Conservation (phyloP, 2,888 invertebrate genomes). For the Bedellia somnulentella region DNA sequence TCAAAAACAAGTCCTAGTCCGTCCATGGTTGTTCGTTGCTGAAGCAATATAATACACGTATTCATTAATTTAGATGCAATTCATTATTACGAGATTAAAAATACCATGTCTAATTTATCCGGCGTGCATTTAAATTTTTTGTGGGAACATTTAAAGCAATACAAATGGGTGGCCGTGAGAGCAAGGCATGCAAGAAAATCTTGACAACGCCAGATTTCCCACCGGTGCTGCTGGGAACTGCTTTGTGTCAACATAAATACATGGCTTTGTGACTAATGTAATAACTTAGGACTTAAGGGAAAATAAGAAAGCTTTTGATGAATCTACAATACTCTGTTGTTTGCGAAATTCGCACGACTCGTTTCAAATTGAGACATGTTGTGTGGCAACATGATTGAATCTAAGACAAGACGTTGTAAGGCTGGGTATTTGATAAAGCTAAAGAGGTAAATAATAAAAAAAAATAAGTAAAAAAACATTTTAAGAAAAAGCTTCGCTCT, state of each 20-base stretch:
- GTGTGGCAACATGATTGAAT: too few species aligned
- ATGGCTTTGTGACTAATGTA: conserved; percentile 39
- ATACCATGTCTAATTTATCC: conserved; percentile 40
- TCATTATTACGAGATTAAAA: too few species aligned
- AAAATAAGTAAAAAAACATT: too few species aligned
- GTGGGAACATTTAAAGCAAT: conserved; percentile 42
- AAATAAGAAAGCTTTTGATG: conserved; percentile 33
- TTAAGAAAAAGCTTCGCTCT: too few species aligned
- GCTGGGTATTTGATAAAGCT: too few species aligned
- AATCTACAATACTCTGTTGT: conserved; percentile 3
- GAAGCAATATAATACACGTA: too few species aligned
- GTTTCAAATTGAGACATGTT: too few species aligned
- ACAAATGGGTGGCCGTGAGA: conserved; percentile 32
- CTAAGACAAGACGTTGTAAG: too few species aligned
- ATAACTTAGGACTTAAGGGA: conserved; percentile 33
- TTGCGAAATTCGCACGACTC: background rate
- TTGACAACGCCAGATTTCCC: conserved; percentile 27
- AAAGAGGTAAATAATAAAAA: too few species aligned
- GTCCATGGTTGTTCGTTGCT: too few species aligned
- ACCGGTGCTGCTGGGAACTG: conserved; percentile 37
- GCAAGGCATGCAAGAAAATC: conserved; percentile 26
- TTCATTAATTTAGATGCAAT: too few species aligned
- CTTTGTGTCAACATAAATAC: conserved; percentile 43
- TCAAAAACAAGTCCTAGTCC: too few species aligned
- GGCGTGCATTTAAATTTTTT: conserved; percentile 21